Evolutionary conservation across 2,113 vertebrate species (phyloP), one percentile per base, ranked within the genome.

Genomic region (Tursiops truncatus): DNA sequence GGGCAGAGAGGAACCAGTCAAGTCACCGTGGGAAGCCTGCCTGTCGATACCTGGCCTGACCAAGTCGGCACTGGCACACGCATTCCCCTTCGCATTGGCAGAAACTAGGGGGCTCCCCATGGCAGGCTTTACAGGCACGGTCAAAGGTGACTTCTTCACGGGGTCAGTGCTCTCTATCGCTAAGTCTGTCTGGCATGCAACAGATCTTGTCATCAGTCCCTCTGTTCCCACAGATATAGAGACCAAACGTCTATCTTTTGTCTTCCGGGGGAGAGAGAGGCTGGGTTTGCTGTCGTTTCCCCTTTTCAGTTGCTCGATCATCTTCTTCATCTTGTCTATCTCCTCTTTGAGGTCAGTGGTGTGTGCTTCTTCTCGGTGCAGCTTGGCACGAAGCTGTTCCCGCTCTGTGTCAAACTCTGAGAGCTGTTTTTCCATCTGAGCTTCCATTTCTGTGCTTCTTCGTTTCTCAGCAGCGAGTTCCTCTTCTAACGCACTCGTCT

Each of bases 351-450:
- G 99, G 84, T 99, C 99, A 44, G 96, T 97, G 26, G 98, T 98
- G 36, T 99, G 99, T 0, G 97, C 97, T 98, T 99, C 99, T 97
- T 99, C 99, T n/a, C 99, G 99, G 89, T 98, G 99, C 96, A 99
- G 99, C 98, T 99, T 99, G 96, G 99, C 99, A n/a, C 99, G 99
- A 82, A 99, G 99, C 98, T 99, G 99, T 74, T 99, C 99, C 50
- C 99, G 99, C 97, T 99, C 99, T 0, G 99, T 99, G 97, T 99
- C 99, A 33, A 99, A 99, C 97, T 99, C 99, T 0, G 99, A 99
- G 97, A 99, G 99, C 96, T 99, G 99, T 95, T 99, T 99, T 95
- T 99, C 99, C 99, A 99, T 99, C 97, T 99, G 99, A 82, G 99
- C 99, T 95, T 99, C 99, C 98, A 99, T 99, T 97, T 99, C 99